Base-by-base conservation (phyloP, 2,888 invertebrate species). In the Dermolepida albohirtum region DNA sequence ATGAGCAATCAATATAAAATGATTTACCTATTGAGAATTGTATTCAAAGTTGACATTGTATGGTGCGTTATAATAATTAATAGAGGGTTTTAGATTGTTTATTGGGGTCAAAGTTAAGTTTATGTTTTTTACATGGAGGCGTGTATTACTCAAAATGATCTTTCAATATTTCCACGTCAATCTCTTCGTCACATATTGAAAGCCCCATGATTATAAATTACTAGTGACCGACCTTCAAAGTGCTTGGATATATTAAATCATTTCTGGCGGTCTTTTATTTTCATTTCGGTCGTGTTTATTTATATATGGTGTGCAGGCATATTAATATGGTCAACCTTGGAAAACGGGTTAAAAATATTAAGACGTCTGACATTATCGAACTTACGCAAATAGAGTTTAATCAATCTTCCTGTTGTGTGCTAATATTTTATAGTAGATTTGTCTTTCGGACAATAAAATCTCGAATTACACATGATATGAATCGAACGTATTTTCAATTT, bases 31-130 rank as follows among this genome's bases (percentile, higher is more conserved):
- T 29, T 34, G 29, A 11, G 5, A 39, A 12, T 47, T 34, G 34
- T 62, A 62, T 16, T 47, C 14, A 49, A 47, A 62, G 39, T 47
- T 34, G 59, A 62, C 34, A 62, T 62, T 47, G 47, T 11, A 41
- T 44, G 22, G 12, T 27, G n/a, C 6, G 12, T 43, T 27, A 43
- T 16, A 47, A 8, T 47, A 2, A 47, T 12, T 34, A 62, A 16
- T 34, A 62, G 6, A 6, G 10, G 34, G 34, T 62, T 44, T 47
- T 47, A 62, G 29, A 29, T 62, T 11, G 14, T 39, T 34, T 47
- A 62, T 62, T 47, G 34, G 59, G 59, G 59, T 62, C 49, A 62
- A 62, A 29, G 47, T 62, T 47, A 62, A 34, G 49, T 47, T 14
- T 11, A 29, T 22, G 22, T 44, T 34, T 14, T 55, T 62, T 34